Evolutionary conservation across 2,113 vertebrate species (phyloP).

Genomic region (Cyrtonyx montezumae): DNA sequence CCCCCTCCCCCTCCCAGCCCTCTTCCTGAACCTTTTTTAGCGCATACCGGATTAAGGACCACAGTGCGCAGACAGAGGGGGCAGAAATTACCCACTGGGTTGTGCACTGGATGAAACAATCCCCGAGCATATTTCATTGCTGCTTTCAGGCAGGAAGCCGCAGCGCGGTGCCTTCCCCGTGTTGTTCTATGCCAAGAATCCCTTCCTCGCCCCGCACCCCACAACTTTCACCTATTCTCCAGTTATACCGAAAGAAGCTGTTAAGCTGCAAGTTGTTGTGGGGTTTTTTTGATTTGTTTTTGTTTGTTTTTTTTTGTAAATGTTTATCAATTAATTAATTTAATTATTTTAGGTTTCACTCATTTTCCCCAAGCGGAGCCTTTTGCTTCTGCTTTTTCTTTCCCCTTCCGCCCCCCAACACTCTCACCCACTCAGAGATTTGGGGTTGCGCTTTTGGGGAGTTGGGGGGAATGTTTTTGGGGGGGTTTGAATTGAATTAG

Average conservation of each 20-base stretch:
- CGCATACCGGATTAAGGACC: neutral
- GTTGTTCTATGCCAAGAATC: neutral
- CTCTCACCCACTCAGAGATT: neutral
- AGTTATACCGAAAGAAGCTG: neutral
- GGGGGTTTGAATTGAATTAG: neutral
- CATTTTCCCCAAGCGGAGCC: neutral
- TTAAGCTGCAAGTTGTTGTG: neutral
- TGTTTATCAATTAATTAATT: neutral
- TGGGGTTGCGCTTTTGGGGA: rapidly evolving
- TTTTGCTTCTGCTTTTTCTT: neutral
- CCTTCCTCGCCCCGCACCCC: neutral
- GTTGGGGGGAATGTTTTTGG: no score
- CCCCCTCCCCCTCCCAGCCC: neutral
- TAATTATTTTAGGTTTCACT: neutral
- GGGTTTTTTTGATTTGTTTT: no score
- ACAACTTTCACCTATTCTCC: neutral
- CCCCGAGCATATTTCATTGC: neutral
- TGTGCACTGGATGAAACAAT: neutral
- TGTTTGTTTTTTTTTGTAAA: neutral
- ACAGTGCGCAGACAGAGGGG: neutral
- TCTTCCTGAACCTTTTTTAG: conserved; percentile 45
- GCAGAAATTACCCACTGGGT: neutral
- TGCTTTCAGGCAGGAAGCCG: neutral
- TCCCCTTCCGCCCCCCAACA: rapidly evolving
- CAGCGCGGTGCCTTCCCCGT: neutral